These are phyloP conservation scores for Eilema depressum DNA, from an alignment of 2,888 invertebrate species.

Conservation along the genomic window DNA sequence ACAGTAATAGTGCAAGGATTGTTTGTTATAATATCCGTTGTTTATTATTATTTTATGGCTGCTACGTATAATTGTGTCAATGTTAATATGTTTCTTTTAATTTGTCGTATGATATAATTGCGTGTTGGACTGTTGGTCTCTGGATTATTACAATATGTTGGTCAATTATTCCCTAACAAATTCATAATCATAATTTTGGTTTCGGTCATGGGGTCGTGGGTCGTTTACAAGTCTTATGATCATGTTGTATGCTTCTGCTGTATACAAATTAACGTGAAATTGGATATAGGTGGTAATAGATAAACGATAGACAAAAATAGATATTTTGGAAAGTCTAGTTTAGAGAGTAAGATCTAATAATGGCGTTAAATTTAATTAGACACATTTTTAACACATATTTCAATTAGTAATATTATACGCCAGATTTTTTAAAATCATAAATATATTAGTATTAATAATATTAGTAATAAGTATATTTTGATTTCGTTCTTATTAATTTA, in stretches of 20 bases:
- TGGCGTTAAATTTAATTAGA: too few species aligned
- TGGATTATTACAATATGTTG: neutral
- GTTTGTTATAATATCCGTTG: constrained; percentile 54
- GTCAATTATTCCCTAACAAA: neutral
- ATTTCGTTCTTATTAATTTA: neutral
- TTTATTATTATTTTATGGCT: constrained; percentile 18
- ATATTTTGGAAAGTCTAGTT: too few species aligned
- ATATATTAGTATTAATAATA: too few species aligned
- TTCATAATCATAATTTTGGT: neutral
- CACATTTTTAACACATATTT: neutral
- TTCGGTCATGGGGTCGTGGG: neutral
- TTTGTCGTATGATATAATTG: constrained; percentile 35
- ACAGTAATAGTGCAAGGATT: constrained; percentile 60
- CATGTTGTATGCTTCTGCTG: too few species aligned
- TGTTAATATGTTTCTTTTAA: constrained; percentile 52
- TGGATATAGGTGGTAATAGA: too few species aligned
- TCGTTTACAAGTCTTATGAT: too few species aligned
- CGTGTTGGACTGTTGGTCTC: constrained; percentile 7
- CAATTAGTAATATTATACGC: neutral
- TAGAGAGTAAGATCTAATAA: too few species aligned
- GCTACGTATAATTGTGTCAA: constrained; percentile 58
- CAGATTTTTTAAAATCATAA: too few species aligned
- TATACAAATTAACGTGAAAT: too few species aligned
- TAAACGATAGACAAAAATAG: too few species aligned
- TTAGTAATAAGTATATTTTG: neutral